These are phyloP conservation scores for Acrossocheilus fasciatus DNA, from an alignment of 2,797 vertebrate genomes.

Conservation along the genomic window DNA sequence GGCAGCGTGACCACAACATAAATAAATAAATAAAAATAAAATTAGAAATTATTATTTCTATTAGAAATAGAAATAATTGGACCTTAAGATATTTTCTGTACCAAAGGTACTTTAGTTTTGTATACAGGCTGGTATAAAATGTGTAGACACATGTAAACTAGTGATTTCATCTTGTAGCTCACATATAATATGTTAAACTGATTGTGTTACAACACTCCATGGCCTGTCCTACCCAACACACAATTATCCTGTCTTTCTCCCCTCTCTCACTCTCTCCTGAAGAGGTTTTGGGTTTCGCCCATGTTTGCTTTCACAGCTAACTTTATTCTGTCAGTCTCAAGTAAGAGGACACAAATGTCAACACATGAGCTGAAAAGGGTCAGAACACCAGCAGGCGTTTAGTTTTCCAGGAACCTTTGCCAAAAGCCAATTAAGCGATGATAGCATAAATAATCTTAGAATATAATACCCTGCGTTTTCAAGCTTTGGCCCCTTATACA, in stretches of 20 bases:
- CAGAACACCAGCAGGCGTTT: conserved; percentile 27
- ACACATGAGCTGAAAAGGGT: conserved; percentile 31
- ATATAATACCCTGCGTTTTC: conserved; percentile 45
- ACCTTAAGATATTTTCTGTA: neutral
- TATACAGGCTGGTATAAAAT: neutral
- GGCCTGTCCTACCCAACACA: neutral
- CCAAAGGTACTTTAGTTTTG: neutral
- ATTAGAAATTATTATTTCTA: too few species aligned
- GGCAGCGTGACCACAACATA: neutral
- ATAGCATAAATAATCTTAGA: conserved; percentile 54
- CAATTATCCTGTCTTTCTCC: neutral
- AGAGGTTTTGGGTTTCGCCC: conserved; percentile 8
- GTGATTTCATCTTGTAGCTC: neutral
- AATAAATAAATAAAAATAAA: too few species aligned
- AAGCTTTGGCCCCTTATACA: conserved; percentile 40
- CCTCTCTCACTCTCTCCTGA: neutral
- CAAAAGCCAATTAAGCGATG: conserved; percentile 41
- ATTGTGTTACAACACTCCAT: neutral
- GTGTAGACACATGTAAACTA: neutral
- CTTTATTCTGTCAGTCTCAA: conserved; percentile 10
- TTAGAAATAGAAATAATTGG: too few species aligned
- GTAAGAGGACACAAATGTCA: conserved; percentile 50
- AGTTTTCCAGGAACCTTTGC: conserved; percentile 27
- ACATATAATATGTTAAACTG: neutral
- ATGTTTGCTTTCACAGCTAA: conserved; percentile 51